Evolutionary conservation across 2,888 invertebrate species (phyloP).

Genomic region (Lamellibrachia columna): DNA sequence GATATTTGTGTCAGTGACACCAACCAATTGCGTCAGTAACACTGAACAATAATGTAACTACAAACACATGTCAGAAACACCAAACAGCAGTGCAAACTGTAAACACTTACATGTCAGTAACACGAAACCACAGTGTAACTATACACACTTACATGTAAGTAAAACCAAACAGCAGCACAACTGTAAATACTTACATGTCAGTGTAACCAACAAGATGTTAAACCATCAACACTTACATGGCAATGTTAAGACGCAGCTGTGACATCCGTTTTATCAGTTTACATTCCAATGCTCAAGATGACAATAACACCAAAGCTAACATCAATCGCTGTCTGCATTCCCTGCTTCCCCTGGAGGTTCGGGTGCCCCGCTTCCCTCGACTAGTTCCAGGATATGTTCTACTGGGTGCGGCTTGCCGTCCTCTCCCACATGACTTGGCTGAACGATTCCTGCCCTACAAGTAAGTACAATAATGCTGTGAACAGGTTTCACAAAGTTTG

Average conservation of each 20-base stretch:
- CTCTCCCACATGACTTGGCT: constrained; percentile 86
- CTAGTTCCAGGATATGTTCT: constrained; percentile 75
- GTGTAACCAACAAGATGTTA: neutral
- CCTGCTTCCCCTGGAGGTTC: neutral
- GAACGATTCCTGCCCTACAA: constrained; percentile 78
- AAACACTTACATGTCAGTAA: neutral
- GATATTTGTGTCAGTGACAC: neutral
- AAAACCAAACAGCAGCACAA: neutral
- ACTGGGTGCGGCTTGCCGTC: constrained; percentile 91
- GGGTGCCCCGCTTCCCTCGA: constrained; percentile 13
- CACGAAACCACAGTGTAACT: neutral
- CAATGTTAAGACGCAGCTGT: neutral
- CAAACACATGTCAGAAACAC: neutral
- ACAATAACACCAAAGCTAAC: neutral
- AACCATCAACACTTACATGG: neutral
- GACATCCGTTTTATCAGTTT: neutral
- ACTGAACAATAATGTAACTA: neutral
- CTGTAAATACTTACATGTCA: neutral
- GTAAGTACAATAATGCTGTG: neutral
- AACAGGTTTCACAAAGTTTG: neutral
- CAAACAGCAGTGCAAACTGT: neutral
- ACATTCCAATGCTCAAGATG: neutral
- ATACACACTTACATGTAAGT: neutral
- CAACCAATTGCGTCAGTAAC: neutral
- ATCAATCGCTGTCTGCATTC: neutral